Evolutionary conservation across 2,113 vertebrate genomes (phyloP).

Genomic region (Lates calcarifer): DNA sequence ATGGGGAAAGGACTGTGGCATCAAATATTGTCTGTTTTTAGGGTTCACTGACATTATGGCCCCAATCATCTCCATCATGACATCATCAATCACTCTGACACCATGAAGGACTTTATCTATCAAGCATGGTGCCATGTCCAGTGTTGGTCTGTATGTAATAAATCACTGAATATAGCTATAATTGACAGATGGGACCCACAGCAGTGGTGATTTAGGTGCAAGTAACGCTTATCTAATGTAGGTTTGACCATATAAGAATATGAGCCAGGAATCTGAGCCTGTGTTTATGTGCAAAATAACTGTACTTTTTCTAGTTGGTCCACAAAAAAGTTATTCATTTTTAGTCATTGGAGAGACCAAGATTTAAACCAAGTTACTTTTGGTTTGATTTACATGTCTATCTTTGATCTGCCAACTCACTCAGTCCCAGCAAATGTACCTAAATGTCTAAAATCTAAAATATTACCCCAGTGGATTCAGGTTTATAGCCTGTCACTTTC

Average conservation of each 20-base stretch:
- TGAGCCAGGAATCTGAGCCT: neutral
- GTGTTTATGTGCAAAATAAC: neutral
- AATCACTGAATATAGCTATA: constrained; percentile 35
- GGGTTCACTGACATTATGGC: constrained; percentile 34
- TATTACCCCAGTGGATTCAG: neutral
- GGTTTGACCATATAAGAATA: neutral
- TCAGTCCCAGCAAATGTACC: neutral
- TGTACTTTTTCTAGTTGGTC: neutral
- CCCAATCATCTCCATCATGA: constrained; percentile 34
- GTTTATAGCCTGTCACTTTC: neutral
- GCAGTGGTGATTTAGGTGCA: neutral
- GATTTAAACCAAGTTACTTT: neutral
- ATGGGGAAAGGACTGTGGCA: neutral
- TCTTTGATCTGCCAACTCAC: neutral
- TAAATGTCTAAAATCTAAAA: neutral
- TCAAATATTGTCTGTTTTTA: constrained; percentile 42
- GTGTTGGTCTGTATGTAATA: constrained; percentile 19
- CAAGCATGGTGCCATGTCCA: constrained; percentile 25
- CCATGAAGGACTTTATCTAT: constrained; percentile 51
- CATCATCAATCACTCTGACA: constrained; percentile 67
- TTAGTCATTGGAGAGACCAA: neutral
- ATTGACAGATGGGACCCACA: constrained; percentile 47
- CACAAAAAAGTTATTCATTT: neutral
- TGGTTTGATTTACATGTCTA: neutral
- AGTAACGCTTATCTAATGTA: neutral